Evolutionary conservation across 1,140 invertebrate species (phyloP).

Genomic region (Zaprionus ornatus): DNA sequence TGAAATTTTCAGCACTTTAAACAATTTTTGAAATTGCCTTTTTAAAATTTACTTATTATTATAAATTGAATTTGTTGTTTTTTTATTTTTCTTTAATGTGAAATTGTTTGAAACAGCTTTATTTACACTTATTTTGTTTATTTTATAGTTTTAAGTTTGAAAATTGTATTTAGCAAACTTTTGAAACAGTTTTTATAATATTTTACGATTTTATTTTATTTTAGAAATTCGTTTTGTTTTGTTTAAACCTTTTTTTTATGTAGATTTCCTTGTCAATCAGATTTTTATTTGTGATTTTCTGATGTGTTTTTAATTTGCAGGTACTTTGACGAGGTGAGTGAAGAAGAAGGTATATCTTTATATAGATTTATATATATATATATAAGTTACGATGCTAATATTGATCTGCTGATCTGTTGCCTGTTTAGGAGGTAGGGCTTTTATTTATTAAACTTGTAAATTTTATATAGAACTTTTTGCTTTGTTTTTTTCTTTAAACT

Average conservation of each 20-base stretch:
- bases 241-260: not conserved
- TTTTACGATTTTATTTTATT: slow-evolving; percentile 12
- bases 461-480: slow-evolving; percentile 33
- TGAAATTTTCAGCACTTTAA: slow-evolving; percentile 17
- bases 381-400: not conserved
- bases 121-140: slow-evolving; percentile 1
- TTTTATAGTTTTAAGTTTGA: not conserved
- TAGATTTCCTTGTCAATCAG: slow-evolving; percentile 3
- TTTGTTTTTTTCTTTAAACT: slow-evolving; percentile 39
- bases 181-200: slow-evolving; percentile 16
- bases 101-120: slow-evolving; percentile 27
- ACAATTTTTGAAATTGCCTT: not conserved
- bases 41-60: not conserved
- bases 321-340: slow-evolving; percentile 76
- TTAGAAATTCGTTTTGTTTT: slow-evolving; percentile 41
- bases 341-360: slow-evolving; percentile 51
- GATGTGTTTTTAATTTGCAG: slow-evolving; percentile 50
- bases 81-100: not conserved
- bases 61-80: not conserved
- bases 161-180: slow-evolving; percentile 25
- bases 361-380: slow-evolving; percentile 44
- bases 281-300: slow-evolving; percentile 14
- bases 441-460: slow-evolving; percentile 17
- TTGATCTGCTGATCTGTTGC: slow-evolving; percentile 12
- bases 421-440: slow-evolving; percentile 37